These are phyloP conservation scores for Campylorhamphus procurvoides DNA, from an alignment of 2,113 vertebrate species.

Conservation along the genomic window DNA sequence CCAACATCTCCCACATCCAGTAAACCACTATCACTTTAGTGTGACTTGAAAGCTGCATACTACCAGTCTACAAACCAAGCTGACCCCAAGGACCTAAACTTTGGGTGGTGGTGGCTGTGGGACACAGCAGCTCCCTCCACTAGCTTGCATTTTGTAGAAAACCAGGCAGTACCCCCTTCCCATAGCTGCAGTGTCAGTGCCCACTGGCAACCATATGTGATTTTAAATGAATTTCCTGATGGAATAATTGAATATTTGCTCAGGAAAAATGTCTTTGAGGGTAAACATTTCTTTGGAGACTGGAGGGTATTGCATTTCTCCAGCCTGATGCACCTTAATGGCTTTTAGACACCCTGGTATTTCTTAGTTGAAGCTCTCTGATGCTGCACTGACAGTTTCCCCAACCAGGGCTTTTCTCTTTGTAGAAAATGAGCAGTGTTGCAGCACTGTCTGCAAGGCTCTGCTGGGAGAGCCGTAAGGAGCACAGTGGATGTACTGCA, in stretches of 20 bases:
- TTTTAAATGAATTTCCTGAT: not conserved
- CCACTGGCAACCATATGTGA: accelerated
- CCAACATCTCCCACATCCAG: not conserved
- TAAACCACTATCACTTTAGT: not conserved
- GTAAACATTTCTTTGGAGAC: not conserved
- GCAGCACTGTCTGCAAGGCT: not conserved
- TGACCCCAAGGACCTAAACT: not conserved
- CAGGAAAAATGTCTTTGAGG: not conserved
- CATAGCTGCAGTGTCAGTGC: not conserved
- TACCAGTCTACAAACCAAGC: not conserved
- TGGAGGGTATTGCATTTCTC: not conserved
- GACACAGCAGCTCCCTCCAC: not conserved
- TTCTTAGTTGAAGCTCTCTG: not conserved
- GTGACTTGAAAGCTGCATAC: not conserved
- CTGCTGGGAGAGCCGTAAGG: not conserved
- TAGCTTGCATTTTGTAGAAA: not conserved
- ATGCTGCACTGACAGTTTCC: not conserved
- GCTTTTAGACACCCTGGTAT: not conserved
- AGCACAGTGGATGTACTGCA: not conserved
- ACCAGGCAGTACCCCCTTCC: not conserved
- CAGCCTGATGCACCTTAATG: not conserved
- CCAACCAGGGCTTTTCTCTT: not conserved
- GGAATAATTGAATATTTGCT: not conserved
- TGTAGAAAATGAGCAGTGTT: not conserved
- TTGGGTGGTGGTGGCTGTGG: not conserved